Conservation (phyloP, 2,888 invertebrate genomes). For the Phalangium opilio region DNA sequence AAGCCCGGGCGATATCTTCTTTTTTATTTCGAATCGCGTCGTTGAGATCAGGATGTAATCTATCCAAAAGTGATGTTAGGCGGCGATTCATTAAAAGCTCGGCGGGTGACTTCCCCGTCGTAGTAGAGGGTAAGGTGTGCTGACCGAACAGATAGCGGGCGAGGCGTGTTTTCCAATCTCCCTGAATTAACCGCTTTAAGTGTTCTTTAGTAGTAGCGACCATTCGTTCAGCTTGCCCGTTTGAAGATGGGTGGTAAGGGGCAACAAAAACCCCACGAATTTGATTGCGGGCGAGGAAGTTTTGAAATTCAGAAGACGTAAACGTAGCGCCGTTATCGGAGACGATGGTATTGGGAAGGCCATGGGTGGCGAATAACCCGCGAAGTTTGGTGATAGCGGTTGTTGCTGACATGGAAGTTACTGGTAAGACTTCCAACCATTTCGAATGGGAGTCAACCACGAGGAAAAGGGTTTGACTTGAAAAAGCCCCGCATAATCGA, state of each 20-base stretch:
- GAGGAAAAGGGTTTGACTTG: slow-evolving; percentile 19
- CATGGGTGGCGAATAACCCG: slow-evolving; percentile 18
- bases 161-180: neutral
- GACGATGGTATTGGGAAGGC: slow-evolving; percentile 21
- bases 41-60: slow-evolving; percentile 6
- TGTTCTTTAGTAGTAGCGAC: slow-evolving; percentile 4
- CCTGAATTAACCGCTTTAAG: neutral
- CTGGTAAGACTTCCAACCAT: slow-evolving; percentile 21
- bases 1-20: neutral
- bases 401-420: slow-evolving; percentile 10
- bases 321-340: slow-evolving; percentile 24
- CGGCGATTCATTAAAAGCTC: slow-evolving; percentile 1
- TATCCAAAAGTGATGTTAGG: slow-evolving; percentile 1
- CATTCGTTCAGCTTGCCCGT: slow-evolving; percentile 11
- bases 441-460: slow-evolving; percentile 22
- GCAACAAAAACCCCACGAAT: slow-evolving; percentile 5
- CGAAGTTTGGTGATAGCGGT: slow-evolving; percentile 15
- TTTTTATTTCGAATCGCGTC: neutral
- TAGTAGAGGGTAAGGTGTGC: too few relatives aligned
- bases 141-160: too few relatives aligned
- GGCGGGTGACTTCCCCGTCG: too few relatives aligned
- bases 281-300: slow-evolving; percentile 12
- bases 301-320: slow-evolving; percentile 20
- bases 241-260: slow-evolving; percentile 1
- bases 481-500: slow-evolving; percentile 15